phyloP scores from a whole-genome alignment of 2,888 invertebrate genomes.

The Drosophila vallismaia region DNA sequence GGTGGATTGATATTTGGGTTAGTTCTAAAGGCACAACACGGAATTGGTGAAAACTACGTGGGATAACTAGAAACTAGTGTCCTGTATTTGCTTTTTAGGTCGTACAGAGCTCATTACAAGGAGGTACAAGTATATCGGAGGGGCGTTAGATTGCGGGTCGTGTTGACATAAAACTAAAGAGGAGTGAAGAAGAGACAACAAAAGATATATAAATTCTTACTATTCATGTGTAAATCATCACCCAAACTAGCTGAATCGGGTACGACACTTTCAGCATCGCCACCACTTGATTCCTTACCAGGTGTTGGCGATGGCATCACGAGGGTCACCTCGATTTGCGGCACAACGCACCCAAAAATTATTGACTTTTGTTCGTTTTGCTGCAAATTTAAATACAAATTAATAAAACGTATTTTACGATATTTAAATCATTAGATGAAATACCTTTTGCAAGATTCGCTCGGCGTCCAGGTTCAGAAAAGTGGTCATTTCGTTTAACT shows the following conservation, averaged over 20 bases:
- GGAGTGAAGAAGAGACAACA: conserved; percentile 74
- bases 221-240: conserved; percentile 88
- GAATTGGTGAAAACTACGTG: conserved; percentile 58
- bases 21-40: conserved; percentile 20
- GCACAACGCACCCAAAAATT: conserved; percentile 91
- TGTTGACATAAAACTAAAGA: conserved; percentile 62
- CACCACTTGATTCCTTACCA: conserved; percentile 93
- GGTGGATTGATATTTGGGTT: conserved; percentile 8
- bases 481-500: conserved; percentile 90
- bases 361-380: conserved; percentile 84
- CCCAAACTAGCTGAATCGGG: conserved; percentile 94
- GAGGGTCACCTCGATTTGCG: conserved; percentile 94
- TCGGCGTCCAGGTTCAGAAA: conserved; percentile 92
- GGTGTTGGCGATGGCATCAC: conserved; percentile 93
- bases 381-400: conserved; percentile 45
- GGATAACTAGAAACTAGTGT: conserved; percentile 33
- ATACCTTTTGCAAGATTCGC: conserved; percentile 87
- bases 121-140: conserved; percentile 2
- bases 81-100: conserved; percentile 4
- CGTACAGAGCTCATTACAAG: conserved; percentile 6
- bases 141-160: conserved; percentile 42
- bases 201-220: conserved; percentile 84
- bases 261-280: conserved; percentile 93
- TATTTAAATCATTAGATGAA: not conserved
- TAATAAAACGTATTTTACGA: not conserved